These are phyloP conservation scores for Chymomyza costata DNA, from an alignment of 1,140 invertebrate genomes.

Conservation along the genomic window DNA sequence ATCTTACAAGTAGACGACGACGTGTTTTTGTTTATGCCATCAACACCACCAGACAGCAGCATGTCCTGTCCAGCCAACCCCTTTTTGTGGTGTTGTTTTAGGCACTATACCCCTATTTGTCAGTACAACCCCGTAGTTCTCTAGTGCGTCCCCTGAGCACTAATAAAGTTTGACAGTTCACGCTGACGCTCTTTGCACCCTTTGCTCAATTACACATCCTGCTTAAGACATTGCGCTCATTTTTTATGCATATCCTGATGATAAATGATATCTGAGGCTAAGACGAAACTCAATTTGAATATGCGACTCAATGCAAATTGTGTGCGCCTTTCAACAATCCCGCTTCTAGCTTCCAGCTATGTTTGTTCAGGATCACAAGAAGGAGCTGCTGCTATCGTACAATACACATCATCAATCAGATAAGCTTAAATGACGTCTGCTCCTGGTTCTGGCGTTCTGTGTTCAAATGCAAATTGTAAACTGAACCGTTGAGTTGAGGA, in stretches of 20 bases:
- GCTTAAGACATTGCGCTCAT: constrained; percentile 1
- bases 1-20: constrained; percentile 30
- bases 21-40: constrained; percentile 49
- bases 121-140: no score
- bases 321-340: constrained; percentile 40
- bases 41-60: constrained; percentile 41
- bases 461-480: constrained; percentile 62
- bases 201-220: constrained; percentile 70
- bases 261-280: constrained; percentile 52
- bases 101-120: constrained; percentile 38
- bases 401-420: constrained; percentile 65
- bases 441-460: constrained; percentile 35
- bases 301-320: constrained; percentile 63
- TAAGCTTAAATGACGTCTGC: constrained; percentile 70
- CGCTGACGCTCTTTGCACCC: constrained; percentile 34
- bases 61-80: constrained; percentile 26
- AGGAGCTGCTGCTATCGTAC: neutral
- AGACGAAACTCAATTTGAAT: constrained; percentile 48
- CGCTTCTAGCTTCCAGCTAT: constrained; percentile 19
- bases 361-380: constrained; percentile 56
- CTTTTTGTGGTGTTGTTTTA: constrained; percentile 15
- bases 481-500: constrained; percentile 59
- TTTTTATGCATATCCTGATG: constrained; percentile 34
- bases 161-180: constrained; percentile 48
- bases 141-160: constrained; percentile 35